Percentiles rank a stretch among this genome's conserved stretches.
phyloP scores from a whole-genome alignment of 2,113 vertebrate genomes.

The zebrafish (Danio rerio) region DNA sequence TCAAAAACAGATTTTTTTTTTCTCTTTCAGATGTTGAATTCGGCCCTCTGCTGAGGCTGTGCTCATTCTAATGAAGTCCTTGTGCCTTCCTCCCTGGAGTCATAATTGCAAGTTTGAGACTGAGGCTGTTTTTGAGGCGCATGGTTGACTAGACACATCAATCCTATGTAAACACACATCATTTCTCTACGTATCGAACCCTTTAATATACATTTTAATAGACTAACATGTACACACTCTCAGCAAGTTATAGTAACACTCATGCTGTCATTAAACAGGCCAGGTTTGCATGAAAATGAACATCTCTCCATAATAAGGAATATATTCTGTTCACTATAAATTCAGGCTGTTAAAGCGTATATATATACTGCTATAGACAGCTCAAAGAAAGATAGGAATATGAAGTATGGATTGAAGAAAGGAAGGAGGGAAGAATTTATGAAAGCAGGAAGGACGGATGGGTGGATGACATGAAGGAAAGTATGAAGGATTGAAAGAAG shows the following conservation, averaged over 20 bases:
- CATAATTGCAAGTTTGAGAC: conserved; percentile 3
- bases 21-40: conserved; percentile 21
- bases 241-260: neutral
- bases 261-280: neutral
- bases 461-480: no score
- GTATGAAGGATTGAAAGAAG: no score
- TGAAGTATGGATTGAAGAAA: no score
- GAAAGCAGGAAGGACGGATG: no score
- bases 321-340: no score
- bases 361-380: no score
- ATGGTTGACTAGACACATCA: neutral
- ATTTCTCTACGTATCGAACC: neutral
- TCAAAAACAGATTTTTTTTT: neutral
- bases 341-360: no score
- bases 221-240: neutral
- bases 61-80: conserved; percentile 35
- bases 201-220: neutral
- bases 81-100: conserved; percentile 5
- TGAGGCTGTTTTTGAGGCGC: neutral
- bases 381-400: no score
- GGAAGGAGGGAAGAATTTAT: no score
- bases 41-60: neutral
- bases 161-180: neutral
- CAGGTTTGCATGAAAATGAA: neutral
- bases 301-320: neutral